Conservation (phyloP, 2,797 vertebrate species). For the Lemur catta region DNA sequence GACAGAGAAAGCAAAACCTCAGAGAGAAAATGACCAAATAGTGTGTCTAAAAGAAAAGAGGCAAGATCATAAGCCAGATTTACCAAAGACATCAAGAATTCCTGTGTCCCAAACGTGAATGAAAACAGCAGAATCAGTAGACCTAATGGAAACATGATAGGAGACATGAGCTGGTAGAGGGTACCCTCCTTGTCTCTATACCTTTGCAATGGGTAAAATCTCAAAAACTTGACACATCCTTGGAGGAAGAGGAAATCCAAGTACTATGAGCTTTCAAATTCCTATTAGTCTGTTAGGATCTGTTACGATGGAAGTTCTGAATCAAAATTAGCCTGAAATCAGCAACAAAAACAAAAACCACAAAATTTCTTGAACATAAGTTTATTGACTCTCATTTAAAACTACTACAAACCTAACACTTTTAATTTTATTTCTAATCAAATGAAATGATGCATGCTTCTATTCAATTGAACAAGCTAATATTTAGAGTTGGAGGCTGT, state of each 20-base stretch:
- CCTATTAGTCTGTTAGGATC: not conserved
- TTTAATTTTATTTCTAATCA: constrained; percentile 32
- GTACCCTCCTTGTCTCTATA: fast-evolving
- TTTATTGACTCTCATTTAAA: not conserved
- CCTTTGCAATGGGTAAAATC: not conserved
- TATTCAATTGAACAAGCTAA: not conserved
- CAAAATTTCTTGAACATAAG: not conserved
- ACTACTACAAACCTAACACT: not conserved
- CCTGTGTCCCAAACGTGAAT: not conserved
- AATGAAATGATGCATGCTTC: not conserved
- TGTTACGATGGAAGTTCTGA: not conserved
- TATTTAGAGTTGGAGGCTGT: not conserved
- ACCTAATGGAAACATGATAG: not conserved
- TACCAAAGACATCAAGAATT: not conserved
- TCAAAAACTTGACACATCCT: not conserved
- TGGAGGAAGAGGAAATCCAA: not conserved
- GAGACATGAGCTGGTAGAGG: not conserved
- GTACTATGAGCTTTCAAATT: not conserved
- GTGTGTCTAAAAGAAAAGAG: not conserved
- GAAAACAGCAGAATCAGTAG: not conserved
- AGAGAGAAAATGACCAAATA: not conserved
- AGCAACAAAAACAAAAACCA: not conserved
- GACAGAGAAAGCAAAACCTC: not conserved
- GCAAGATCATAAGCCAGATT: fast-evolving
- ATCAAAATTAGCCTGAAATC: not conserved